Percentiles rank a stretch among this genome's conserved stretches.
These are phyloP conservation scores for Cosmopolites sordidus DNA, from an alignment of 2,888 invertebrate genomes.

Conservation along the genomic window DNA sequence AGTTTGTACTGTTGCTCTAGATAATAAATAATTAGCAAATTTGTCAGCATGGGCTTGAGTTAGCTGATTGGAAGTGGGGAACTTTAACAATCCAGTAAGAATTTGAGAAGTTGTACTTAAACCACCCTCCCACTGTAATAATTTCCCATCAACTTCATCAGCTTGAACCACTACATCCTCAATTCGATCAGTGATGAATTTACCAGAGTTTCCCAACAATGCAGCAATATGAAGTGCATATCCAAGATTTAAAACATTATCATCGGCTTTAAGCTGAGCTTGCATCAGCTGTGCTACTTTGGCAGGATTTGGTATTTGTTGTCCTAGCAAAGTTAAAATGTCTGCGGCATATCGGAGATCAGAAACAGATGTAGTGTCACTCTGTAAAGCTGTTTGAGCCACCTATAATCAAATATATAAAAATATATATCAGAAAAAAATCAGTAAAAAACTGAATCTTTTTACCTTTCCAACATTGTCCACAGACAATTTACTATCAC, in stretches of 20 bases:
- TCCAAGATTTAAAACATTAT: slow-evolving; percentile 69
- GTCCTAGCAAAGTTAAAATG: slow-evolving; percentile 64
- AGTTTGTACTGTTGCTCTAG: slow-evolving; percentile 83
- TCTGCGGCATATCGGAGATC: slow-evolving; percentile 74
- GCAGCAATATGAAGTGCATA: slow-evolving; percentile 81
- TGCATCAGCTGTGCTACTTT: slow-evolving; percentile 71
- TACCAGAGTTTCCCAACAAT: slow-evolving; percentile 59
- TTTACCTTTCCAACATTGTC: slow-evolving; percentile 51
- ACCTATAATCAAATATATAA: slow-evolving; percentile 21
- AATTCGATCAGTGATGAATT: slow-evolving; percentile 67
- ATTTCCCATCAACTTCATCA: slow-evolving; percentile 84
- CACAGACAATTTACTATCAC: slow-evolving; percentile 39
- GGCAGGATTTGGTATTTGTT: slow-evolving; percentile 59
- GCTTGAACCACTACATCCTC: slow-evolving; percentile 93
- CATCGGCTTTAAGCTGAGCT: slow-evolving; percentile 78
- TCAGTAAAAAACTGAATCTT: background rate
- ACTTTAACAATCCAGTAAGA: slow-evolving; percentile 51
- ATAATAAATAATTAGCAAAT: slow-evolving; percentile 76
- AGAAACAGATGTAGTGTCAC: slow-evolving; percentile 60
- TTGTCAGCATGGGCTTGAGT: slow-evolving; percentile 77
- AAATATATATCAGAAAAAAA: background rate
- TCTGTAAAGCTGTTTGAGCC: slow-evolving; percentile 50
- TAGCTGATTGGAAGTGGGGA: slow-evolving; percentile 64
- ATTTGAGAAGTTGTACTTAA: slow-evolving; percentile 70
- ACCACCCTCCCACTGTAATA: slow-evolving; percentile 89